These are phyloP conservation scores for Subanguina moxae DNA, from an alignment of 1,140 invertebrate species.

Conservation along the genomic window DNA sequence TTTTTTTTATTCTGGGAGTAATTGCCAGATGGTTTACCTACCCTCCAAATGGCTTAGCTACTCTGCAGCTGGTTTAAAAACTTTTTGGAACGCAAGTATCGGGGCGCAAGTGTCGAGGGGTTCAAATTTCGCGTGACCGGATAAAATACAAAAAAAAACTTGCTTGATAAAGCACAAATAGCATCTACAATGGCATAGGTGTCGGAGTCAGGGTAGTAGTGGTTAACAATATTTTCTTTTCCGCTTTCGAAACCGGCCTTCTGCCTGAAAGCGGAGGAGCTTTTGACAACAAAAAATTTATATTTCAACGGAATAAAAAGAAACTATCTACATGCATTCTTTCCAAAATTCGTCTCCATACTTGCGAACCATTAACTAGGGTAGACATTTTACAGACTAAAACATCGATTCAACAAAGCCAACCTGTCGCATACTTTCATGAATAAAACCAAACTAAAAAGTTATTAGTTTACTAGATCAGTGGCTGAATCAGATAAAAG, in stretches of 20 bases:
- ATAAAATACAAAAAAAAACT: constrained; percentile 3
- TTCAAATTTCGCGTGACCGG: neutral
- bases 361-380: constrained; percentile 33
- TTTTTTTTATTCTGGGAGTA: no score
- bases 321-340: constrained; percentile 24
- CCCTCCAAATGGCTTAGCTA: neutral
- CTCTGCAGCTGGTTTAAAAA: no score
- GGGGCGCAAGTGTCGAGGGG: neutral
- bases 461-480: no score
- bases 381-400: neutral
- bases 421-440: constrained; percentile 38
- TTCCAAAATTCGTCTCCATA: constrained; percentile 44
- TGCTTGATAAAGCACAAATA: constrained; percentile 36
- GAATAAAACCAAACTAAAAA: constrained; percentile 44
- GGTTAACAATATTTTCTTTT: constrained; percentile 52
- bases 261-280: constrained; percentile 22
- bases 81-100: neutral
- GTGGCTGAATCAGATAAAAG: constrained; percentile 7
- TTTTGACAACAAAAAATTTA: neutral
- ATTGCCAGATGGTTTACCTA: no score
- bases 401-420: no score
- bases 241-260: constrained; percentile 51
- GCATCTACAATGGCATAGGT: constrained; percentile 49
- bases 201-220: constrained; percentile 48
- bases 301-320: constrained; percentile 8